Evolutionary conservation across 2,888 invertebrate species (phyloP), one percentile per base, ranked within the genome.

Genomic region (Acanthacorydalis orientalis): DNA sequence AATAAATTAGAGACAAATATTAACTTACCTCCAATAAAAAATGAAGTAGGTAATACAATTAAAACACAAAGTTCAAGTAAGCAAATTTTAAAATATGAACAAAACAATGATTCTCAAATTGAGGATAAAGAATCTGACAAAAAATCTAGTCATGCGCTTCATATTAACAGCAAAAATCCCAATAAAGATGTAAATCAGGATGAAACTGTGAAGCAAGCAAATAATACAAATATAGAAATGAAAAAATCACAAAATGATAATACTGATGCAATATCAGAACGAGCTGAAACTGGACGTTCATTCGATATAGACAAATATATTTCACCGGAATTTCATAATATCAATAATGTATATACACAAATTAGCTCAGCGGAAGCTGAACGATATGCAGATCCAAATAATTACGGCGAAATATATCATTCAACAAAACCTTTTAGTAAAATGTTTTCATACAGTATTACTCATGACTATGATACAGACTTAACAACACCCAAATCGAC

Each of bases 401-500:
- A 54, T 49, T 54, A 51, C 14, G 53, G 53, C 32, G 54, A 50
- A 49, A 40, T 45, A 33, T 44, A 23, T 11, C 39, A 45, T 10
- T 32, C 37, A 6, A 48, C 45, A 16, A 46, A 47, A 47, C 41
- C 41, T 10, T 11, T 34, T 10, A 9, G 9, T 16, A 42, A 33
- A 33, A 44, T n/a, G 23, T 23, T 23, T 23, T 23, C 23, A 4
- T 23, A 23, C 45, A 45, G n/a, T 41, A 43, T n/a, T 37, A 39
- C 42, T 37, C 9, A 41, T 44, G 9, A 31, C 46, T 52, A 50
- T 49, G 16, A 46, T 39, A 42, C 11, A 39, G 45, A 47, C 14
- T 56, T 73, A 35, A 75, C 75, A 9, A 75, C 75, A n/a, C 73
- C 74, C 11, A 68, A 65, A 57, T 67, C 70, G 46, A 66, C 68